Evolutionary conservation across 2,797 vertebrate species (phyloP).

Genomic region (Brachymystax lenok): DNA sequence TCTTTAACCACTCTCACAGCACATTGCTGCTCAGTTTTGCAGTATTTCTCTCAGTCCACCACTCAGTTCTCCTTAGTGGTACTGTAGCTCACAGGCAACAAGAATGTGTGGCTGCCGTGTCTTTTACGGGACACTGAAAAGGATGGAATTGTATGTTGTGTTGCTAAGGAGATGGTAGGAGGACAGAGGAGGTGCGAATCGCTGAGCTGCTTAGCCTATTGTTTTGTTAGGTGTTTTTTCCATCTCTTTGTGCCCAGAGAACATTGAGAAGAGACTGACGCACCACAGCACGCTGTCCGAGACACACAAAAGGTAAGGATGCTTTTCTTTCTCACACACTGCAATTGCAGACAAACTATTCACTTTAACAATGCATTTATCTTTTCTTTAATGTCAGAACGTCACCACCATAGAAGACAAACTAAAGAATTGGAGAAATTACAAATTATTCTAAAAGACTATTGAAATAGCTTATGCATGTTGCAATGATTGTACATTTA

Average conservation of each 20-base stretch:
- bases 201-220: conserved; percentile 40
- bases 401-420: conserved; percentile 21
- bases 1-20: background rate
- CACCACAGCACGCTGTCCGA: conserved; percentile 15
- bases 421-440: conserved; percentile 18
- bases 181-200: conserved; percentile 28
- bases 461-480: background rate
- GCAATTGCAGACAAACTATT: conserved; percentile 16
- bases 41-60: background rate
- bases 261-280: conserved; percentile 28
- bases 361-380: conserved; percentile 11
- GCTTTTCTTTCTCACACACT: conserved; percentile 14
- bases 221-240: conserved; percentile 29
- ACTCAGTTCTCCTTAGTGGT: conserved; percentile 10
- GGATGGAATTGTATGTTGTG: conserved; percentile 53
- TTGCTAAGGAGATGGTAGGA: conserved; percentile 63
- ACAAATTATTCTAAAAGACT: background rate
- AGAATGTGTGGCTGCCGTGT: conserved; percentile 16
- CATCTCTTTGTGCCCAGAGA: conserved; percentile 39
- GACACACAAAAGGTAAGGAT: conserved; percentile 50
- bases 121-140: conserved; percentile 41
- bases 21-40: conserved; percentile 17
- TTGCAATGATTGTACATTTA: background rate
- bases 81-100: background rate
- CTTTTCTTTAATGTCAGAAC: conserved; percentile 24